These are phyloP conservation scores for Acholoe squamosa DNA, from an alignment of 2,888 invertebrate species.

Conservation along the genomic window DNA sequence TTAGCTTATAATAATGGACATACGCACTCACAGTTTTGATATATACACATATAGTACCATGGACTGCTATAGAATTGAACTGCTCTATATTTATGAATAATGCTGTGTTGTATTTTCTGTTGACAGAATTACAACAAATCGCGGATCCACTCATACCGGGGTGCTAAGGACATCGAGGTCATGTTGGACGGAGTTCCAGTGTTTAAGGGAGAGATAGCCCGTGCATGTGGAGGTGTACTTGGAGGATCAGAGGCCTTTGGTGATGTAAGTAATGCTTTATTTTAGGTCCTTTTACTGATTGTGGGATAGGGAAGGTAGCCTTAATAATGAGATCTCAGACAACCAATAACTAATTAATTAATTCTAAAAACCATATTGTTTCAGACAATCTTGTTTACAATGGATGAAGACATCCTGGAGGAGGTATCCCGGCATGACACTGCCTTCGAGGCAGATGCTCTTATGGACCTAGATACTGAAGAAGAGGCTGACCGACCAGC, in stretches of 20 bases:
- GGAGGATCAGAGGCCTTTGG: conserved; percentile 87
- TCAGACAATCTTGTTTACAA: conserved; percentile 93
- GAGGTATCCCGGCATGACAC: conserved; percentile 84
- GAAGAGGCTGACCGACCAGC: conserved; percentile 78
- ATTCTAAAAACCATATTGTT: conserved; percentile 74
- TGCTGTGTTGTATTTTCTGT: neutral
- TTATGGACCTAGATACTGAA: conserved; percentile 73
- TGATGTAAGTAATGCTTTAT: conserved; percentile 82
- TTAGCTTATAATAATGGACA: too few species aligned
- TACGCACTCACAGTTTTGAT: too few species aligned
- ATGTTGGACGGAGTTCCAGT: conserved; percentile 87
- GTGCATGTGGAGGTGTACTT: conserved; percentile 89
- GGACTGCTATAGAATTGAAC: too few species aligned
- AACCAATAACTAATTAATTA: too few species aligned
- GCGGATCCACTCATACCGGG: conserved; percentile 91
- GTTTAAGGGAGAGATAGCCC: conserved; percentile 92
- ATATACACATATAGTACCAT: too few species aligned
- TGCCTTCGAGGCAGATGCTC: conserved; percentile 81
- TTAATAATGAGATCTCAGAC: too few species aligned
- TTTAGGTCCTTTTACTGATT: neutral
- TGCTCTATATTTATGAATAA: too few species aligned
- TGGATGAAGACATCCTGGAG: conserved; percentile 89
- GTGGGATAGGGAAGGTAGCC: too few species aligned
- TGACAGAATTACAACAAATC: conserved; percentile 94
- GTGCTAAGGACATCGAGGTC: conserved; percentile 89